phyloP scores from a whole-genome alignment of 1,140 invertebrate genomes.

The Hylaeus anthracinus region DNA sequence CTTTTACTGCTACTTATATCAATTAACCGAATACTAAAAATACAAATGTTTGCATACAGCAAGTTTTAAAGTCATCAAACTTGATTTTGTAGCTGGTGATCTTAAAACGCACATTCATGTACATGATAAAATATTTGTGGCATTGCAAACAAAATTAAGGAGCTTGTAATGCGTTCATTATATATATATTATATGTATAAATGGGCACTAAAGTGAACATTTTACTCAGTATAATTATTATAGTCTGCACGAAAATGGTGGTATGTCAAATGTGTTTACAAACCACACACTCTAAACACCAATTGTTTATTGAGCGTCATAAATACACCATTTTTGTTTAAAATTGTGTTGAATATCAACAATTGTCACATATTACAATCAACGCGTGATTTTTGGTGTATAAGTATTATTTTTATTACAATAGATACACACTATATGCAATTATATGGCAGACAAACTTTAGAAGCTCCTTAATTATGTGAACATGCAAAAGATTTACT shows the following conservation, averaged over 20 bases:
- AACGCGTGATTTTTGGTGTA: constrained; percentile 62
- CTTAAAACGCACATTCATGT: constrained; percentile 67
- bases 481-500: constrained; percentile 72
- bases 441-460: constrained; percentile 68
- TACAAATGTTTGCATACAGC: constrained; percentile 77
- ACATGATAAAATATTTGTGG: constrained; percentile 72
- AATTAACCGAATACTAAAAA: constrained; percentile 80
- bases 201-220: constrained; percentile 57
- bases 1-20: constrained; percentile 77
- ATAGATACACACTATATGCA: constrained; percentile 51
- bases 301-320: constrained; percentile 62
- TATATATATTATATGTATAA: constrained; percentile 61
- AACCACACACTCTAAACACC: constrained; percentile 55
- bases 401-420: constrained; percentile 49
- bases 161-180: constrained; percentile 69
- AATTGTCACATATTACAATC: constrained; percentile 43
- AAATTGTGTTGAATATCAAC: constrained; percentile 41
- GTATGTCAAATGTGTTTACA: constrained; percentile 42
- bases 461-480: constrained; percentile 75
- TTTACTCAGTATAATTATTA: constrained; percentile 58
- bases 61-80: constrained; percentile 69
- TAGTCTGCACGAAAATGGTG: constrained; percentile 53
- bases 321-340: constrained; percentile 44
- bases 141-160: constrained; percentile 74
- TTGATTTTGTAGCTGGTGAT: constrained; percentile 54